These are phyloP conservation scores for Trachops cirrhosus DNA, from an alignment of 2,797 vertebrate genomes.

Conservation along the genomic window DNA sequence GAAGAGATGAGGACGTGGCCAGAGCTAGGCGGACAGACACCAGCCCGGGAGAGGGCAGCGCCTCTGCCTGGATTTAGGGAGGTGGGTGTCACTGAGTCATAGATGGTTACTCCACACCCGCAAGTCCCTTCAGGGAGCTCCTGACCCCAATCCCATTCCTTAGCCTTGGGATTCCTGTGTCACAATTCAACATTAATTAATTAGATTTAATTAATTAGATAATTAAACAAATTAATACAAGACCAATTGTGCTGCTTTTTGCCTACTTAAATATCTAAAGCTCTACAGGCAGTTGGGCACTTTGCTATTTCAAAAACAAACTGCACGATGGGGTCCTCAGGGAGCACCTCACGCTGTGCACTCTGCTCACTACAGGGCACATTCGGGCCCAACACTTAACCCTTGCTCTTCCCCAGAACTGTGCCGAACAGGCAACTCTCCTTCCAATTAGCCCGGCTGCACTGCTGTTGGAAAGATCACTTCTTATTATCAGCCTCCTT, in stretches of 20 bases:
- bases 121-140: neutral
- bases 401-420: neutral
- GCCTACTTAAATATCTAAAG: neutral
- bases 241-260: neutral
- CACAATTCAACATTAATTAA: neutral
- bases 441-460: neutral
- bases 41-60: neutral
- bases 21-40: accelerated
- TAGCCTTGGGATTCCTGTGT: neutral
- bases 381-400: neutral
- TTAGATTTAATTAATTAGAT: no score
- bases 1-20: neutral
- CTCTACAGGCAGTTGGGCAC: neutral
- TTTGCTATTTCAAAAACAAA: neutral
- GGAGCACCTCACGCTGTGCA: neutral
- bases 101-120: neutral
- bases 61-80: neutral
- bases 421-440: neutral
- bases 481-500: neutral
- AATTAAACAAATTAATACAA: neutral
- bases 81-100: accelerated
- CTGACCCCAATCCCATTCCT: neutral
- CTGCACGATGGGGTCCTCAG: neutral
- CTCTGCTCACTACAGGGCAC: neutral
- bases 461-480: neutral